phyloP scores from a whole-genome alignment of 2,888 invertebrate species.

The Eucriotettix oculatus region DNA sequence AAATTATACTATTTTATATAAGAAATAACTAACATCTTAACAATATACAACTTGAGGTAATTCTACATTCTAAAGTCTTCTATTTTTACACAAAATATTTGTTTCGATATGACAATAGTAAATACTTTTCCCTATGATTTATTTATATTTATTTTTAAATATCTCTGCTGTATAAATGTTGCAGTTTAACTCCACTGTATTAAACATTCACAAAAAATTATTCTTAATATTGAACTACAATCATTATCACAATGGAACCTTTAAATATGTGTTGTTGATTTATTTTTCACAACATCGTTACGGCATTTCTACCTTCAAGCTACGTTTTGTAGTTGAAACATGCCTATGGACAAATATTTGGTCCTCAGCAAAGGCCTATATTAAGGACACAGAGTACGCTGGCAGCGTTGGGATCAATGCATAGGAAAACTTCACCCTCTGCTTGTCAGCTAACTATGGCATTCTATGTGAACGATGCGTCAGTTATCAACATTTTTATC shows the following conservation, averaged over 20 bases:
- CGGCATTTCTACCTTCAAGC: no score
- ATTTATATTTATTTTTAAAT: not conserved
- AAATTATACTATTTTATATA: no score
- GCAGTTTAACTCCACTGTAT: no score
- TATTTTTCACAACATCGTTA: not conserved
- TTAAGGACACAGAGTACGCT: constrained; percentile 4
- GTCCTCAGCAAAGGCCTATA: constrained; percentile 8
- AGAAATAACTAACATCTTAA: no score
- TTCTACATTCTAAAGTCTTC: not conserved
- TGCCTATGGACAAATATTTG: constrained; percentile 1
- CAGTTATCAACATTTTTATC: no score
- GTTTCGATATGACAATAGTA: not conserved
- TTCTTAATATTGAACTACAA: not conserved
- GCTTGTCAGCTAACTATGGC: no score
- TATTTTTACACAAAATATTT: not conserved
- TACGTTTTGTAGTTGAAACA: not conserved
- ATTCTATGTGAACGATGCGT: no score
- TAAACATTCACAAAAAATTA: no score
- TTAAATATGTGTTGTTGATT: not conserved
- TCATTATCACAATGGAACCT: not conserved
- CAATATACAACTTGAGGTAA: not conserved
- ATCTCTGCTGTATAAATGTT: not conserved
- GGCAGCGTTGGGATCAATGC: not conserved
- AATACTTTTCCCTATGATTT: not conserved
- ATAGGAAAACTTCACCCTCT: no score